Evolutionary conservation across 2,113 vertebrate species (phyloP).

Genomic region (Symphodus melops): DNA sequence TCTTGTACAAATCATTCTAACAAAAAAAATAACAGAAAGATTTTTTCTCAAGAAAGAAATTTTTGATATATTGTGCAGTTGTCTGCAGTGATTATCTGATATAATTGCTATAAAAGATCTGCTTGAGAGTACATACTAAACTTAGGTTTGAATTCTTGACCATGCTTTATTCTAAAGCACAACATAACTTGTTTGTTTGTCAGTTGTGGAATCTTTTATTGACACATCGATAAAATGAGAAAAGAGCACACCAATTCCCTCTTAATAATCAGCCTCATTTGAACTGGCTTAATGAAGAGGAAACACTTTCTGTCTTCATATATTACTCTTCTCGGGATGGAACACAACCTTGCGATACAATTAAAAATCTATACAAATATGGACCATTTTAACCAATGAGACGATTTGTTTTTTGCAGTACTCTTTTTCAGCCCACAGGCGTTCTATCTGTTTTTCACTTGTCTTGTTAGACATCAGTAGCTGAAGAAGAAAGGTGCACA

Average conservation of each 20-base stretch:
- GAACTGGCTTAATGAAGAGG: constrained; percentile 64
- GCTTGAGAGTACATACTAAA: constrained; percentile 49
- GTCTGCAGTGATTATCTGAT: constrained; percentile 18
- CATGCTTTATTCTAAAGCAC: constrained; percentile 55
- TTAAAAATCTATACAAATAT: too few species aligned
- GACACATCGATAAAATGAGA: constrained; percentile 31
- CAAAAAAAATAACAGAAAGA: constrained; percentile 44
- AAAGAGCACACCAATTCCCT: constrained; percentile 30
- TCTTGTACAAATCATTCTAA: constrained; percentile 33
- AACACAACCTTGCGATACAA: too few species aligned
- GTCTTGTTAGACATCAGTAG: too few species aligned
- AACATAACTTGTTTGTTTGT: constrained; percentile 43
- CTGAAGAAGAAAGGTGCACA: too few species aligned
- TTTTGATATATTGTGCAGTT: too few species aligned
- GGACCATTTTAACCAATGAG: too few species aligned
- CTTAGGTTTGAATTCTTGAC: constrained; percentile 63
- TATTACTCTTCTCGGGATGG: too few species aligned
- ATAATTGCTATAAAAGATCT: constrained; percentile 28
- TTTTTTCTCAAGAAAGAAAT: too few species aligned
- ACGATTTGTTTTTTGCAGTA: too few species aligned
- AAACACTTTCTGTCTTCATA: constrained; percentile 59
- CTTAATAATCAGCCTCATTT: constrained; percentile 70
- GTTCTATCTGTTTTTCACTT: too few species aligned
- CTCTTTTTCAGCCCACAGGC: too few species aligned
- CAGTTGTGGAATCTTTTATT: constrained; percentile 41